Evolutionary conservation across 2,113 vertebrate species (phyloP).

Genomic region (Odontesthes bonariensis): DNA sequence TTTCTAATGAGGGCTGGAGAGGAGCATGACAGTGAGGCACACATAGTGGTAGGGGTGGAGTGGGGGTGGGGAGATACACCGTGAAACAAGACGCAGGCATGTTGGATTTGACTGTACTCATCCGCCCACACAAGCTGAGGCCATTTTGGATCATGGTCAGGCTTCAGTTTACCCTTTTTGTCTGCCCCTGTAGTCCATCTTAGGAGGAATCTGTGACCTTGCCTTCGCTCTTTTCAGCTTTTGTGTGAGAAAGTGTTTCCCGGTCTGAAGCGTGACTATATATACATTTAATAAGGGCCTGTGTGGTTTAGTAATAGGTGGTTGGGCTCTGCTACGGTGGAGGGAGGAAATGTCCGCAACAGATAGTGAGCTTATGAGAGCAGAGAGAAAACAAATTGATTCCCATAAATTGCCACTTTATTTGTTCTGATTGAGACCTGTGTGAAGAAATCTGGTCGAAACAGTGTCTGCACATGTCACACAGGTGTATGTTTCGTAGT

Average conservation of each 20-base stretch:
- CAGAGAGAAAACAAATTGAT: slow-evolving; percentile 75
- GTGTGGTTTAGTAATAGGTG: slow-evolving; percentile 81
- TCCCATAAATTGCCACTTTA: slow-evolving; percentile 57
- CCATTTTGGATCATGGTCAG: slow-evolving; percentile 67
- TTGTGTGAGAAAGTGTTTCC: slow-evolving; percentile 79
- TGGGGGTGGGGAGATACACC: neutral
- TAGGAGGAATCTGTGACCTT: slow-evolving; percentile 45
- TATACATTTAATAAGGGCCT: slow-evolving; percentile 87
- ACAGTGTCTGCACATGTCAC: neutral
- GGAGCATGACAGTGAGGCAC: slow-evolving; percentile 51
- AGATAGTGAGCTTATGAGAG: slow-evolving; percentile 71
- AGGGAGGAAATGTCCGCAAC: slow-evolving; percentile 78
- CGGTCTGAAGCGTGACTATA: slow-evolving; percentile 82
- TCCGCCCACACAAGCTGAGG: slow-evolving; percentile 69
- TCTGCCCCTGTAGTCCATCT: slow-evolving; percentile 43
- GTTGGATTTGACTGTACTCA: slow-evolving; percentile 62
- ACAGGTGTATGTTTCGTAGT: neutral
- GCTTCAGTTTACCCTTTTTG: slow-evolving; percentile 42
- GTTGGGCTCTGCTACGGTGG: slow-evolving; percentile 76
- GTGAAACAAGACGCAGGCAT: slow-evolving; percentile 66
- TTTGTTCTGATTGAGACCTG: slow-evolving; percentile 54
- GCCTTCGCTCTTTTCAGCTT: slow-evolving; percentile 50
- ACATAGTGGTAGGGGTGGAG: neutral
- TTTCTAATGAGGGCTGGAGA: slow-evolving; percentile 75
- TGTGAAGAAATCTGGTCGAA: slow-evolving; percentile 18